Evolutionary conservation across 2,797 vertebrate genomes (phyloP).

Genomic region (Microctenopoma stevenorrisi): DNA sequence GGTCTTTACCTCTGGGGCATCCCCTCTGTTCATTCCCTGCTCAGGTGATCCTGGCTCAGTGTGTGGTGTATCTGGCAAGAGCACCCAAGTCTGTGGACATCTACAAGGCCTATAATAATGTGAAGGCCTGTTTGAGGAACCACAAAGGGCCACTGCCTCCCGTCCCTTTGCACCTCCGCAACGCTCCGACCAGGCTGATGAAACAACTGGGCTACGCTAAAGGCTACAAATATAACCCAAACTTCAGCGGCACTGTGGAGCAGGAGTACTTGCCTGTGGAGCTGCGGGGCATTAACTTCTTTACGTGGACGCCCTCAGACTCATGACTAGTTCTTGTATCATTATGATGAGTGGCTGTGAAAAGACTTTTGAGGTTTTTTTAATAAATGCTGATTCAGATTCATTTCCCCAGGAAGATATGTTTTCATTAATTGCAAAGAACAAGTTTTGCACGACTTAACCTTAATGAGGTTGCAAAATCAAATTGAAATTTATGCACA

Average conservation of each 20-base stretch:
- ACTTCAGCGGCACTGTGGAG: slow-evolving; percentile 85
- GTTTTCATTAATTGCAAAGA: background rate
- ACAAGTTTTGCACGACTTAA: background rate
- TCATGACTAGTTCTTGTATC: slow-evolving; percentile 15
- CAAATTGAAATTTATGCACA: background rate
- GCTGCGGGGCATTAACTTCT: slow-evolving; percentile 87
- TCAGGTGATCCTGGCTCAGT: slow-evolving; percentile 96
- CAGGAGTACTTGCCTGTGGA: slow-evolving; percentile 94
- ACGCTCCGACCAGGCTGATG: slow-evolving; percentile 93
- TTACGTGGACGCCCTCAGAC: slow-evolving; percentile 78
- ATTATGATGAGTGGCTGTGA: background rate
- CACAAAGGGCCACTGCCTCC: slow-evolving; percentile 92
- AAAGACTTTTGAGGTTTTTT: background rate
- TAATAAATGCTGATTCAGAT: background rate
- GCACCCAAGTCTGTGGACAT: slow-evolving; percentile 94
- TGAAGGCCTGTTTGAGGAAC: slow-evolving; percentile 90
- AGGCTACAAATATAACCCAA: slow-evolving; percentile 95
- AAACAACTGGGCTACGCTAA: slow-evolving; percentile 92
- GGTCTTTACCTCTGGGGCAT: background rate
- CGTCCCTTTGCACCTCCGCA: slow-evolving; percentile 94
- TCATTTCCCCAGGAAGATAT: background rate
- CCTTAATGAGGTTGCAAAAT: background rate
- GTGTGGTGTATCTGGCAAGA: slow-evolving; percentile 91
- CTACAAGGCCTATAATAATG: slow-evolving; percentile 90
- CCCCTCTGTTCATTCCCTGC: background rate